Base-by-base conservation (phyloP, 2,797 vertebrate genomes). In the Benthosema pterotum region DNA sequence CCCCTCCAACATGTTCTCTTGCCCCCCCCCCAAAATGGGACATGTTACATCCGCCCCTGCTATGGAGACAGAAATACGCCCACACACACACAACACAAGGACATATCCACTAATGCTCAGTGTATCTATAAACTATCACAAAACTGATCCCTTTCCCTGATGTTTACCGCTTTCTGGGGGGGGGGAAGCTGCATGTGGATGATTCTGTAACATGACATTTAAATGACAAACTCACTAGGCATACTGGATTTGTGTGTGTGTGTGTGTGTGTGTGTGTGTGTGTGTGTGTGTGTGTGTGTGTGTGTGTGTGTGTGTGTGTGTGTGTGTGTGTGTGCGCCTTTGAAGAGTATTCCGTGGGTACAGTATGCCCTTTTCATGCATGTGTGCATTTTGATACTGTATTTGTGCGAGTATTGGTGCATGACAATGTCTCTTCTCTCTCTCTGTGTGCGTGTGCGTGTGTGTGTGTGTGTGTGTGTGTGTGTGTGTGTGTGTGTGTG, bases 201-300 rank as follows among this genome's bases (percentile, higher is more conserved):
- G 77, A 67, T 52, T 85, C 70, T 32, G 58, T 77, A 73, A 75
- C 71, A 63, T 80, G 77, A 85, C 85, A 84, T 85, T 86, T 78
- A 75, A 72, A 38, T 38, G 32, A 79, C 76, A 80, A 77, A 83
- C 78, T 85, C 79, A 59, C 56, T 1, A 56, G 65, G 64, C 57
- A 0, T 68, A 61, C 42, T 52, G 15, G 14, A 25, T 11, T 60
- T 59, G 51, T 16, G 1, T 49, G 55, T 28, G 25, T 49, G 9
- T 54, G n/a, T 54, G 52, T 38, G 46, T 56, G 46, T 57, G 45
- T 43, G 38, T 60, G 48, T 60, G 28, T 49, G 25, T 15, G 47
- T 18, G 58, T 53, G 22, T 9, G 17, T 17, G 17, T 19, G 55
- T 52, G 12, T 4, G 11, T 57, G 51, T 55, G 67, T 63, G 17